Conservation (phyloP, 1,140 invertebrate species). For the Rhyacophila brunnea region DNA sequence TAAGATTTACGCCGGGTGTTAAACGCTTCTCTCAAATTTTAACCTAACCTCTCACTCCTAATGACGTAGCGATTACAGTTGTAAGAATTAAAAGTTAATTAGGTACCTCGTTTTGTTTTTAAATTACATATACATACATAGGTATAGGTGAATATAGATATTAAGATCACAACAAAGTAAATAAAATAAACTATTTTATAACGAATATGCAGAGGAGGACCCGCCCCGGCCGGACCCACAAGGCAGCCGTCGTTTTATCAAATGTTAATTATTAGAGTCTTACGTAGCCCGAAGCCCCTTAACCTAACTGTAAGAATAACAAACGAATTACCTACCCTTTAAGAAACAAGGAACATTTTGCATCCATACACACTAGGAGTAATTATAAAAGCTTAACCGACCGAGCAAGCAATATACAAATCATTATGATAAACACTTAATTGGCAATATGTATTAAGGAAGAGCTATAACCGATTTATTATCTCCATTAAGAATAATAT, state of each 20-base stretch:
- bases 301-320: conserved; percentile 34
- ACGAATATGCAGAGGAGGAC: conserved; percentile 3
- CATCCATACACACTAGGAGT: conserved; percentile 27
- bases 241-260: conserved; percentile 30
- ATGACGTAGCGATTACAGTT: conserved; percentile 29
- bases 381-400: conserved; percentile 33
- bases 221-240: conserved; percentile 16
- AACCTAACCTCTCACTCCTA: conserved; percentile 28
- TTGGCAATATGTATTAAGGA: conserved; percentile 34
- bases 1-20: conserved; percentile 24
- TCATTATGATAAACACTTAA: conserved; percentile 34
- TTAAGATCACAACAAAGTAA: conserved; percentile 37
- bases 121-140: conserved; percentile 28
- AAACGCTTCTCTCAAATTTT: conserved; percentile 12
- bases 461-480: conserved; percentile 31
- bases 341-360: conserved; percentile 31
- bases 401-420: conserved; percentile 34
- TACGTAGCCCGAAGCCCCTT: conserved; percentile 34
- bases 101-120: conserved; percentile 32
- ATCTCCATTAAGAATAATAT: conserved; percentile 30
- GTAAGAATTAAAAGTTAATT: conserved; percentile 35
- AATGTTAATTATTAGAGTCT: conserved; percentile 31
- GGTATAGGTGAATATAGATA: conserved; percentile 24
- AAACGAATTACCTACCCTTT: conserved; percentile 29
- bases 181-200: conserved; percentile 36